A percentile compares a stretch with the other conserved stretches of the same genome.
Evolutionary conservation across 2,797 vertebrate genomes (phyloP).

Genomic region (Scolopax bukidnonensis): DNA sequence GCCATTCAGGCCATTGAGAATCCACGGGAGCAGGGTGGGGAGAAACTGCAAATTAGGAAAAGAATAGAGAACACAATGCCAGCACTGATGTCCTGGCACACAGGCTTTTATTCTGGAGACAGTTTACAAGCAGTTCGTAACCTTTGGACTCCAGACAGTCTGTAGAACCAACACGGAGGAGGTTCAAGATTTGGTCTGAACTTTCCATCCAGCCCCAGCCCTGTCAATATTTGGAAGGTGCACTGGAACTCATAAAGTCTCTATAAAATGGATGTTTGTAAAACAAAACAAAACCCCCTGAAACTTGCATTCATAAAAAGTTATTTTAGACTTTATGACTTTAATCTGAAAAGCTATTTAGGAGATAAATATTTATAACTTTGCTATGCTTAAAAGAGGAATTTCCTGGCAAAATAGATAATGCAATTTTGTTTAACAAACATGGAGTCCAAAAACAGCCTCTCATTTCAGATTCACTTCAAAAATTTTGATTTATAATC

Average conservation of each 20-base stretch:
- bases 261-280: constrained; percentile 60
- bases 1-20: constrained; percentile 59
- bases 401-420: not conserved
- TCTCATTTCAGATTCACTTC: not conserved
- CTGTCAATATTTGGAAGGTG: constrained; percentile 73
- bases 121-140: constrained; percentile 81
- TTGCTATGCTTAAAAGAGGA: not conserved
- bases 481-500: not conserved
- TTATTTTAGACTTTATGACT: constrained; percentile 12
- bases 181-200: constrained; percentile 76
- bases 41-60: constrained; percentile 64
- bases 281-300: not conserved
- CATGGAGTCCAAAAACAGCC: not conserved
- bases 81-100: constrained; percentile 43
- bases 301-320: constrained; percentile 46
- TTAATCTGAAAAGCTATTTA: not conserved
- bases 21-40: constrained; percentile 25
- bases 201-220: constrained; percentile 70
- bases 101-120: constrained; percentile 78
- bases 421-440: not conserved
- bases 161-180: constrained; percentile 64
- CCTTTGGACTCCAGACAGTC: constrained; percentile 80
- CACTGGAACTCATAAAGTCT: constrained; percentile 64
- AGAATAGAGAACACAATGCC: constrained; percentile 51
- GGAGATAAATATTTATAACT: not conserved